phyloP scores from a whole-genome alignment of 2,888 invertebrate genomes.

The Lochmaea capreae region DNA sequence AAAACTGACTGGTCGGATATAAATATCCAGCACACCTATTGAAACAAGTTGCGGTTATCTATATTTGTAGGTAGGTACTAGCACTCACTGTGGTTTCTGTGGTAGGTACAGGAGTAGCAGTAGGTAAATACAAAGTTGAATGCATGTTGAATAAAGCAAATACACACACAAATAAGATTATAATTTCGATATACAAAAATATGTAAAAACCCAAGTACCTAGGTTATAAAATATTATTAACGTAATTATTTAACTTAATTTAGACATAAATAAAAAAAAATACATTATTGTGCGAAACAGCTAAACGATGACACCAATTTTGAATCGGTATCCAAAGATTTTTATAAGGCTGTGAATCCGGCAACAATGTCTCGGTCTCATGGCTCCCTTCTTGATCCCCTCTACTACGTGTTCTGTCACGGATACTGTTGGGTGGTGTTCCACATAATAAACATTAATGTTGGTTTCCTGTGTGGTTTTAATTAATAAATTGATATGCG shows the following conservation, averaged over 20 bases:
- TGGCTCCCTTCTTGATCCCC: constrained; percentile 31
- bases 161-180: no score
- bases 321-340: neutral
- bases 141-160: no score
- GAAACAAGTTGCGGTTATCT: no score
- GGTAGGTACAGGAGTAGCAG: no score
- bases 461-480: constrained; percentile 47
- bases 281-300: neutral
- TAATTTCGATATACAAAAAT: no score
- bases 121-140: no score
- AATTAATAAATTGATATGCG: constrained; percentile 41
- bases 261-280: neutral
- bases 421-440: constrained; percentile 52
- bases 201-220: no score
- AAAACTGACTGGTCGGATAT: no score
- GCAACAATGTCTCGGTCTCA: constrained; percentile 23
- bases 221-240: neutral
- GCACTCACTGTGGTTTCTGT: no score
- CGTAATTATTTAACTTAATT: neutral
- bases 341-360: constrained; percentile 1
- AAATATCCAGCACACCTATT: no score
- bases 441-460: constrained; percentile 46
- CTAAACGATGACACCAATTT: neutral
- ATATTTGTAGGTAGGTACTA: no score
- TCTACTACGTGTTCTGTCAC: constrained; percentile 39